Conservation (phyloP, 2,888 invertebrate species). For the Iphiclides podalirius region DNA sequence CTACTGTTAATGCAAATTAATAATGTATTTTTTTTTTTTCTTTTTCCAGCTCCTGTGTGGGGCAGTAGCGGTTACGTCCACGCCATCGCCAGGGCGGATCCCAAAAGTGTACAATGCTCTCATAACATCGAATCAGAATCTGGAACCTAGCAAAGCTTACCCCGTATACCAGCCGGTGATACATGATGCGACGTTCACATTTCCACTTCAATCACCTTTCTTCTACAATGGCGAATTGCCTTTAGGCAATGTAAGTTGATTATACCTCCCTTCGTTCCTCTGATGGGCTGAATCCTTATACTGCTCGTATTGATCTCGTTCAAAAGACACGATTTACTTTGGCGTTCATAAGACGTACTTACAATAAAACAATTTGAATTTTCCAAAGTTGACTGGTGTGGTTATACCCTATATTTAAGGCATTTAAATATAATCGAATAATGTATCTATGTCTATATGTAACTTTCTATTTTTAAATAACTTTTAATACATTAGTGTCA, state of each 20-base stretch:
- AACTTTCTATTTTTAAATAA: too few species aligned
- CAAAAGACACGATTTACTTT: too few species aligned
- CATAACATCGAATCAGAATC: constrained; percentile 87
- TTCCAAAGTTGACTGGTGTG: too few species aligned
- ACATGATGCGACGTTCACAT: constrained; percentile 81
- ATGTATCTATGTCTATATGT: too few species aligned
- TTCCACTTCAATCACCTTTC: constrained; percentile 57
- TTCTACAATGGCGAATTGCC: constrained; percentile 59
- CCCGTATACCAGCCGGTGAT: constrained; percentile 87
- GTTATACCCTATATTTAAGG: too few species aligned
- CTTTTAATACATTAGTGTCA: too few species aligned
- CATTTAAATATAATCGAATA: too few species aligned
- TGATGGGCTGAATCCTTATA: not conserved
- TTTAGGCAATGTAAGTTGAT: constrained; percentile 57
- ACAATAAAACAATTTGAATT: too few species aligned
- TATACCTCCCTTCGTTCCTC: too few species aligned
- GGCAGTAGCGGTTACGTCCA: constrained; percentile 40
- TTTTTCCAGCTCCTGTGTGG: constrained; percentile 53
- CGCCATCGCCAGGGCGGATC: constrained; percentile 78
- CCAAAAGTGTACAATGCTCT: constrained; percentile 90
- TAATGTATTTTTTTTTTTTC: too few species aligned
- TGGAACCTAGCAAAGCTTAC: constrained; percentile 87
- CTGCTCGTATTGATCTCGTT: not conserved
- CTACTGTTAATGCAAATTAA: too few species aligned
- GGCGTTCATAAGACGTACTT: too few species aligned